phyloP scores from a whole-genome alignment of 1,140 invertebrate genomes.

The Drosophila repleta region DNA sequence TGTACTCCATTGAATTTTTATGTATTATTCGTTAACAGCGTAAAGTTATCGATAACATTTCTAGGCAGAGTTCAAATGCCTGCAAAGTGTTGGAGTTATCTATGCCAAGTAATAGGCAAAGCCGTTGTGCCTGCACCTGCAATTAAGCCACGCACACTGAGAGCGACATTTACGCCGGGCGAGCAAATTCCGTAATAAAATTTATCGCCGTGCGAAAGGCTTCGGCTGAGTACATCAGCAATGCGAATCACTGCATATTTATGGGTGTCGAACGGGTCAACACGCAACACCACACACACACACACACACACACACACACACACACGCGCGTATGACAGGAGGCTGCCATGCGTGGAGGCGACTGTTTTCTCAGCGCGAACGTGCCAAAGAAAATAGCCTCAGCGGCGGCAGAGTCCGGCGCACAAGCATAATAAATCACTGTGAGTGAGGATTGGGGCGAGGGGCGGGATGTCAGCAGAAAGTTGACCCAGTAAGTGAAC shows the following conservation, averaged over 20 bases:
- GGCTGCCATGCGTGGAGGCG: slow-evolving; percentile 36
- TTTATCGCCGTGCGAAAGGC: neutral
- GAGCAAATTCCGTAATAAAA: slow-evolving; percentile 13
- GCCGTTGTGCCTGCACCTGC: no score
- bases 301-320: neutral
- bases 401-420: neutral
- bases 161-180: no score
- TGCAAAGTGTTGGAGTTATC: no score
- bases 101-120: no score
- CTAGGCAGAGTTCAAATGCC: no score
- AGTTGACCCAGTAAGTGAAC: slow-evolving; percentile 69
- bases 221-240: slow-evolving; percentile 9
- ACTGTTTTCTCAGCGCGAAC: slow-evolving; percentile 45
- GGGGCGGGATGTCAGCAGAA: neutral
- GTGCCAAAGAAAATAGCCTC: slow-evolving; percentile 68
- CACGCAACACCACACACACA: slow-evolving; percentile 10
- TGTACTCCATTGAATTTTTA: no score
- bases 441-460: neutral
- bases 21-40: no score
- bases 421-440: slow-evolving; percentile 57
- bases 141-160: no score
- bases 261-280: slow-evolving; percentile 34
- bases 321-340: slow-evolving; percentile 8
- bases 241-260: slow-evolving; percentile 42
- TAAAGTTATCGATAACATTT: neutral